Base-by-base conservation (phyloP, 2,113 vertebrate species). In the Clarias magur region DNA sequence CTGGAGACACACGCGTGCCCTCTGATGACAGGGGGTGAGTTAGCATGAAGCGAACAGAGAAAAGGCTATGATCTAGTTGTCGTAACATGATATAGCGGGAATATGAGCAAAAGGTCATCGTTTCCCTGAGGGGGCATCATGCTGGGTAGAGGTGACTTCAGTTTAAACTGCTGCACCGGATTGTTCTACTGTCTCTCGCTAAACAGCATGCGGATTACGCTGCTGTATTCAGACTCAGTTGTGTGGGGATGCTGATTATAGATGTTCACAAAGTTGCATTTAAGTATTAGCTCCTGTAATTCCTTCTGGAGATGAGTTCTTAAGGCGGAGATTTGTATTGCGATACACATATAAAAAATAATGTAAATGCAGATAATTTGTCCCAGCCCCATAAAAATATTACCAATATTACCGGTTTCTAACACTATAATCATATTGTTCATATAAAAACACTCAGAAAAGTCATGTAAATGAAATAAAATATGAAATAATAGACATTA, bases 11-110 rank as follows among this genome's bases (percentile, higher is more conserved):
- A 25, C n/a, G 12, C 15, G 60, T 83, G 78, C 38, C 68, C 84
- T 88, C 76, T 38, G n/a, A 60, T 87, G 70, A 68, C 72, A 65
- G 53, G 57, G 81, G 67, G 54, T 38, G 42, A 86, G 82, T 82
- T 75, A 63, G 54, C n/a, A 86, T 79, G 70, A 48, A 83, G 42
- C 59, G 84, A 86, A 57, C 75, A 63, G 38, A 73, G 67, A 72
- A 87, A 88, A 83, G 67, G 70, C 72, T 80, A 17, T 30, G 62
- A 79, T 85, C 68, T 42, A 17, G 34, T 68, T 80, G 16, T 80
- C 38, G 65, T 88, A 90, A 90, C 65, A 76, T 48, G 82, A 85
- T 83, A 78, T 60, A 76, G 78, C 73, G 72, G 17, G 85, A 78
- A 84, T 62, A 56, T 73, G 62, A 84, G 67, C 21, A 67, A 79